Evolutionary conservation across 2,888 invertebrate genomes (phyloP), one percentile per base, ranked within the genome.

Genomic region (Nomada fucata): DNA sequence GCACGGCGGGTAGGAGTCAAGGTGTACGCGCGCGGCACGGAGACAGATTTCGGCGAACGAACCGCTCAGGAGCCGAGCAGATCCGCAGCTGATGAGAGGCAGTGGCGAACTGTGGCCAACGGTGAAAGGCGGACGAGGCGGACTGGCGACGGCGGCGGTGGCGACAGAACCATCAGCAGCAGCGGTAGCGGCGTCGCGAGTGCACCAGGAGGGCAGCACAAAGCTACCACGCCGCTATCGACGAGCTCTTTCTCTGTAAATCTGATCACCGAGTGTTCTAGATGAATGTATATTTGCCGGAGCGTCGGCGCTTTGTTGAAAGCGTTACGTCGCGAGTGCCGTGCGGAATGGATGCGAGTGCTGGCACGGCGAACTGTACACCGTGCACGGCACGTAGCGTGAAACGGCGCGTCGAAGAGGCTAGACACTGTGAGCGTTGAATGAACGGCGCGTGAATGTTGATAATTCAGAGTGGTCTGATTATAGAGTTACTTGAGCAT

Each of bases 41-140:
- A 42, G 57, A 36, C 20, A 15, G 57, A n/a, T 23, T 23, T 13
- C 7, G 18, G 23, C 59, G 65, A 59, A 11, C 52, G 26, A 15
- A 4, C 26, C 52, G 50, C 52, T 23, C 1, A 18, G 72, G 7
- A 36, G 36, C 7, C 29, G 57, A 68, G 69, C 29, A 83, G 85
- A 82, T 82, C 89, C 90, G 91, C 82, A 70, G 83, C 84, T 87
- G 88, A 86, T 88, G 91, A 89, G 86, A 84, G 87, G 72, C 90
- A 86, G 87, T 90, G 88, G 88, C 89, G 89, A 90, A 92, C 92
- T 92, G 91, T 91, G 87, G 71, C 84, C 75, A 77, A 76, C 72
- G 89, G 91, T 91, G 91, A 91, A 91, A 91, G 91, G 91, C 86
- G 74, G 63, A 50, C 63, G 53, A 78, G 63, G 79, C 72, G 69